phyloP scores from a whole-genome alignment of 2,113 vertebrate species.

The Boulengerochromis microlepis region DNA sequence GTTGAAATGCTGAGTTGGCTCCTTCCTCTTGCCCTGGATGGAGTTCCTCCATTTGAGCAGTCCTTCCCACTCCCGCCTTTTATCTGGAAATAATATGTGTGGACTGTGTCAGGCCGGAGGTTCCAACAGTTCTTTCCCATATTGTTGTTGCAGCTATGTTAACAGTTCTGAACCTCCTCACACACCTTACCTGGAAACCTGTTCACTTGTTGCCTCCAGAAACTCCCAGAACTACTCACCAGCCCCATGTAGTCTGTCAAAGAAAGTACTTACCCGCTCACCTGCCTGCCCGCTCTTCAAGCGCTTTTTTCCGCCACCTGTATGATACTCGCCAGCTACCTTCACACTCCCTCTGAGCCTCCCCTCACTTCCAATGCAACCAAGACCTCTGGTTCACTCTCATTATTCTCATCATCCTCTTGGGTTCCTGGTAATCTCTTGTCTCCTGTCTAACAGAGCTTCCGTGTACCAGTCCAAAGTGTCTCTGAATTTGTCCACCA shows the following conservation, averaged over 20 bases:
- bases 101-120: background rate
- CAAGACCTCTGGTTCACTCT: background rate
- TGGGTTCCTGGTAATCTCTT: background rate
- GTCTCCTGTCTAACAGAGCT: background rate
- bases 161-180: background rate
- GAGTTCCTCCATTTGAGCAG: background rate
- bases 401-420: background rate
- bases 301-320: rapidly evolving
- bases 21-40: rapidly evolving
- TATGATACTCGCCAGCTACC: background rate
- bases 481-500: background rate
- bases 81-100: background rate
- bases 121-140: background rate
- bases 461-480: background rate
- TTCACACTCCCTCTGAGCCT: background rate
- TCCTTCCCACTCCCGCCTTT: background rate
- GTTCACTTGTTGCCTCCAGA: background rate
- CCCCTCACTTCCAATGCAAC: rapidly evolving
- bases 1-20: rapidly evolving
- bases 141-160: background rate
- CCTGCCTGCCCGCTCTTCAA: background rate
- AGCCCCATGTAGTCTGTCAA: background rate
- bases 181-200: background rate
- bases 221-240: background rate
- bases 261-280: rapidly evolving